Evolutionary conservation across 1,140 invertebrate genomes (phyloP), one percentile per base, ranked within the genome.

Genomic region (Mercenaria mercenaria): DNA sequence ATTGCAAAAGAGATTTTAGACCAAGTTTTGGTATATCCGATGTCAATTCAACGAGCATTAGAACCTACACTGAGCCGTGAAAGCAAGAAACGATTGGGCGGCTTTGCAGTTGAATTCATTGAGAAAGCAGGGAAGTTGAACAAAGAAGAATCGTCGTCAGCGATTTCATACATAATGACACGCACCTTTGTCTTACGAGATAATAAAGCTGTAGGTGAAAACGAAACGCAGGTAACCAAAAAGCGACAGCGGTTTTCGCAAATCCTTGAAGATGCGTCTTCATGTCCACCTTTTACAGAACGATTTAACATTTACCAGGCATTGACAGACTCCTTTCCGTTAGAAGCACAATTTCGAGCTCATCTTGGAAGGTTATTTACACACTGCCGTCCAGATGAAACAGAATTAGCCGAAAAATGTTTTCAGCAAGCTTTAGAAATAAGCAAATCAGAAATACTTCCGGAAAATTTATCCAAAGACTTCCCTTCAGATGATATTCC

Each of bases 1-100:
- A 77, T 92, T 20, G 91, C 90, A 13, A 88, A 91, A 59, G 90
- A 89, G 74, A 94, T 94, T n/a, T 67, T 94, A 6, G 92, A 94
- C 32, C 91, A 92, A 26, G 80, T 93, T 41, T 79, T 93, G 39
- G 59, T 64, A 29, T 64, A 64, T 64, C 59, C 59, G 29, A 41
- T 26, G 6, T 29, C 32, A 52, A 32, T 47, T 20, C 13, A 64
- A 0, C 43, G 82, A 52, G 8, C 32, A 39, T 13, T n/a, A 0
- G 34, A 50, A 43, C 81, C 72, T 41, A 39, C 80, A 18, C 61
- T 92, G 3, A 61, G 82, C 67, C 15, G 41, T 23, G 52, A 84
- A 26, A 83, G 90, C 15, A 91, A 84, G 56, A 37, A 32, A 61
- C 69, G 80, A 15, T 47, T 92, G 6, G 32, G 23, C 23, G 18